Base-by-base conservation (phyloP, 2,888 invertebrate genomes). In the Drosophila cognata region DNA sequence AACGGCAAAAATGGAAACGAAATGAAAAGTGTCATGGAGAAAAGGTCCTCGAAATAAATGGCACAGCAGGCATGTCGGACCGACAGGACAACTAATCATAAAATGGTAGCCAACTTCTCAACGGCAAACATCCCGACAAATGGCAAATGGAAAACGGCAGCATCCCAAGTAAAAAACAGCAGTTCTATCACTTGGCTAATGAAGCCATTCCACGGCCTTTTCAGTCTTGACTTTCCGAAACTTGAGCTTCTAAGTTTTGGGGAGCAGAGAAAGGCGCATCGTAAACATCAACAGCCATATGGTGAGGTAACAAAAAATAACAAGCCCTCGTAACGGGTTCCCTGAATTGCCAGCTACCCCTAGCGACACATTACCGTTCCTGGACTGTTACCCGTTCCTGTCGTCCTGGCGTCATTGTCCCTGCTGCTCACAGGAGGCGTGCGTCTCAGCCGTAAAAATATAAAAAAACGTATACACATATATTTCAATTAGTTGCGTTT, bases 221-320 rank as follows among this genome's bases (percentile, higher is more conserved):
- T 41, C 21, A 48, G 38, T 60, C 53, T 29, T 72, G 71, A 64
- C 52, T 77, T 81, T 48, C 16, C 25, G 78, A 50, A 69, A 69
- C 63, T 74, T 56, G 69, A 58, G 68, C 41, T 31, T 53, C 13
- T n/a, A 29, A 46, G 25, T 25, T 46, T 16, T 10, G 46, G 25
- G 18, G n/a, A 0, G 13, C 8, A 36, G 18, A 18, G 10, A 21
- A 66, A 31, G 35, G 38, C 52, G 48, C 58, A 68, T 89, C 85
- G 81, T 89, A 88, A 89, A 89, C 89, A 71, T 81, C 90, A 81
- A 85, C 81, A 59, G 59, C 88, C 85, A 86, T 90, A 90, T 86
- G 85, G 90, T 68, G 70, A 83, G 89, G 89, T 90, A 86, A 90
- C 85, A 86, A 88, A 85, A 85, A 88, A 86, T 90, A 86, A 85